Base-by-base conservation (phyloP, 2,888 invertebrate species). In the Ellobium chinense region DNA sequence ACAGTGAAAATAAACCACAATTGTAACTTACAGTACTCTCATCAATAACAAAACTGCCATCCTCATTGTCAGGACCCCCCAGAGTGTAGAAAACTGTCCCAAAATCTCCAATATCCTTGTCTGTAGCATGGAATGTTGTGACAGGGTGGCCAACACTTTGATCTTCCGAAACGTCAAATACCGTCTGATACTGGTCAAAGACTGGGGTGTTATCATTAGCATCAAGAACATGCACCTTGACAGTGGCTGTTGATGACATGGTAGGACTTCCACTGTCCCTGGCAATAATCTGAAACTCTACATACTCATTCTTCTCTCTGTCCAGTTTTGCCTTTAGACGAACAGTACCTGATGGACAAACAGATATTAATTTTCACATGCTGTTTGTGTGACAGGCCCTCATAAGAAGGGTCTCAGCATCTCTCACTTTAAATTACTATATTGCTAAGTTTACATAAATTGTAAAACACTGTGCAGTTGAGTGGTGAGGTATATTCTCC, bases 141-240 rank as follows among this genome's bases (percentile, higher is more conserved):
- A 97, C 94, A 21, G 31, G 9, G 66, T 63, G 78, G 14, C 85
- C 86, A 12, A 85, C 78, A 5, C 36, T 65, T 7, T 85, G 88
- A 80, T 89, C 85, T 79, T 92, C 92, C 31, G 81, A 56, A 18
- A 90, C 82, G 18, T 70, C 46, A 72, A 85, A 85, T 9, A 36
- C 65, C 0, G 69, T 54, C 27, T 74, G 36, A 24, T 88, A 85
- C 7, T 85, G 86, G 0, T 88, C 82, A 91, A 97, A 97, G 68
- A 94, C 93, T 0, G 97, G 97, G 82, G 94, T 94, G 91, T 97
- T 96, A 88, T 97, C 97, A 89, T 97, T 97, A 0, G 96, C 94
- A 90, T 97, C 96, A 73, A 95, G 94, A 0, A 97, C 95, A 84
- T 95, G 95, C 34, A 96, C 94, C 62, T 95, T 94, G 0, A 97